Base-by-base conservation (phyloP, 2,113 vertebrate species). In the Nycticorax nycticorax region DNA sequence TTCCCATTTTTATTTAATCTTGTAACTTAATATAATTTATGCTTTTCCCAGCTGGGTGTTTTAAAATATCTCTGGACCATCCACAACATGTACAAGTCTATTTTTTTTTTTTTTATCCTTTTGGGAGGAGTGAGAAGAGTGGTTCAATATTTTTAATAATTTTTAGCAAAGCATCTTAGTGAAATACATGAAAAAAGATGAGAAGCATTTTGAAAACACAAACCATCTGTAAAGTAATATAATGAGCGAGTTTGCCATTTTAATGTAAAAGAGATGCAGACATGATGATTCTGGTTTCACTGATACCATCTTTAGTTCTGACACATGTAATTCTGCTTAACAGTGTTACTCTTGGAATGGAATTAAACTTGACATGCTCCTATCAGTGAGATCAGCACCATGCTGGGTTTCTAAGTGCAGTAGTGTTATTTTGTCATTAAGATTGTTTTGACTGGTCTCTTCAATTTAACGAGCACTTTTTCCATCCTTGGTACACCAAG, bases 1-100 rank as follows among this genome's bases (percentile, higher is more conserved):
- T 79, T 96, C 97, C 96, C 93, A 73, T 93, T 95, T 96, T 96
- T 93, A 75, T 94, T 95, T 95, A 88, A 96, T 96, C 96, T 96
- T 82, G 93, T 92, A 95, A 95, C 92, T 96, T 95, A 97, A 76
- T 93, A 92, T 96, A 96, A 93, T 95, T 96, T 95, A 72, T 95
- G 33, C 92, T 96, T 91, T 96, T 95, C 91, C 94, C 87, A 94
- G 73, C n/a, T 90, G 88, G 55, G 14, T 93, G 39, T 96, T 97
- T 92, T 94, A 93, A 96, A 97, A 89, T 96, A 88, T 93, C 69
- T 92, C 73, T 75, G 55, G 72, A 91, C 50, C 18, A 57, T 96
- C 72, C 77, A 85, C 59, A 84, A 45, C 37, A 73, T n/a, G 81
- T 47, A 60, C 20, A 53, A 73, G 8, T 64, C 52, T 84, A 1